Percentiles rank a stretch among this genome's conserved stretches.
Evolutionary conservation across 2,113 vertebrate genomes (phyloP).

Genomic region (Haemorhous mexicanus): DNA sequence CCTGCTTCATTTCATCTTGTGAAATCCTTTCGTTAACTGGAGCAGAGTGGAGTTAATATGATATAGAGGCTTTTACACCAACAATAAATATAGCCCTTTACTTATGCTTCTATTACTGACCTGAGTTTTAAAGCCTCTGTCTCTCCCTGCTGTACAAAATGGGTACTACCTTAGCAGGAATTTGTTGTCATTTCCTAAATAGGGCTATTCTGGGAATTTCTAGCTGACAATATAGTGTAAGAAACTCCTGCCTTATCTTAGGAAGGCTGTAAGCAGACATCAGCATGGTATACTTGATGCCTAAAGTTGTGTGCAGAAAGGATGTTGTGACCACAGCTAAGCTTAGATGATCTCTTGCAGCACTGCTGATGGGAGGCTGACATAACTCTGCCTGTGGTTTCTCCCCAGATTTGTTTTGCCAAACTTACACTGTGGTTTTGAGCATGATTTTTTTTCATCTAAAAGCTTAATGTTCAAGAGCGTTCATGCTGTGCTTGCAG

Average conservation of each 20-base stretch:
- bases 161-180: background rate
- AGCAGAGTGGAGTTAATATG: background rate
- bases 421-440: background rate
- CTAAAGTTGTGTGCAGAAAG: background rate
- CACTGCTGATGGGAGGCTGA: background rate
- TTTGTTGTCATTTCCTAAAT: background rate
- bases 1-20: fast-evolving
- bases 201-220: background rate
- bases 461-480: background rate
- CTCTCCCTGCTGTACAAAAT: background rate
- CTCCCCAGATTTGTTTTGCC: background rate
- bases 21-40: background rate
- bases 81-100: background rate
- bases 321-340: background rate
- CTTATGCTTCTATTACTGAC: background rate
- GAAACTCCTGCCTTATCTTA: background rate
- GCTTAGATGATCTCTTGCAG: background rate
- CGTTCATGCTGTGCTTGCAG: background rate
- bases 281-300: background rate
- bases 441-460: background rate
- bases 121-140: background rate
- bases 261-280: background rate
- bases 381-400: background rate
- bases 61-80: background rate
- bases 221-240: background rate